These are phyloP conservation scores for Heloderma charlesbogerti DNA, from an alignment of 2,113 vertebrate genomes.

Conservation along the genomic window DNA sequence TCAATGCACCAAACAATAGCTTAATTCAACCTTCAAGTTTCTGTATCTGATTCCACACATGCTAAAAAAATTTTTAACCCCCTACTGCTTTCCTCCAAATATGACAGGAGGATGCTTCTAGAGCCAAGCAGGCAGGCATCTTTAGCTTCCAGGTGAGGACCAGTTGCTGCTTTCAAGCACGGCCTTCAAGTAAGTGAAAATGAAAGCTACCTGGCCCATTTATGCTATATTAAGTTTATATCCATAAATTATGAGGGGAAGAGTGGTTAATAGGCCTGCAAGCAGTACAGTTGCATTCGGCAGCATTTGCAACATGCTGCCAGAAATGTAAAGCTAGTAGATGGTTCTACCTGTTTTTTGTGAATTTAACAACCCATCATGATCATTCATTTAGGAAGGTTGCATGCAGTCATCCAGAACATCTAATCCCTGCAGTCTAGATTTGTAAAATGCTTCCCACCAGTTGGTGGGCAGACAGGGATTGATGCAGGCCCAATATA, in stretches of 20 bases:
- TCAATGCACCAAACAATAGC: rapidly evolving
- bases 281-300: neutral
- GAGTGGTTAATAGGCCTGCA: neutral
- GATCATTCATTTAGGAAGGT: neutral
- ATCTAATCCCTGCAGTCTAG: neutral
- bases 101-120: neutral
- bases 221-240: neutral
- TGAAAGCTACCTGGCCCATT: neutral
- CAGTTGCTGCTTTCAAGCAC: neutral
- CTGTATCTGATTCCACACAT: neutral
- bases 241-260: neutral
- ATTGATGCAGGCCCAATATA: neutral
- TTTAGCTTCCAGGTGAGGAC: neutral
- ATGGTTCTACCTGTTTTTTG: neutral
- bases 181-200: neutral
- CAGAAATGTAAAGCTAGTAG: neutral
- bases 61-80: neutral
- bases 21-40: neutral
- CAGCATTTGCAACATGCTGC: neutral
- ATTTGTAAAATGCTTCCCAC: neutral
- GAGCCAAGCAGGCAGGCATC: neutral
- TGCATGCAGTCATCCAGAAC: neutral
- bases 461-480: neutral
- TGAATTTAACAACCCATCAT: neutral
- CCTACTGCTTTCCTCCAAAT: neutral